phyloP scores from a whole-genome alignment of 2,888 invertebrate genomes.

The Uropetala carovei region DNA sequence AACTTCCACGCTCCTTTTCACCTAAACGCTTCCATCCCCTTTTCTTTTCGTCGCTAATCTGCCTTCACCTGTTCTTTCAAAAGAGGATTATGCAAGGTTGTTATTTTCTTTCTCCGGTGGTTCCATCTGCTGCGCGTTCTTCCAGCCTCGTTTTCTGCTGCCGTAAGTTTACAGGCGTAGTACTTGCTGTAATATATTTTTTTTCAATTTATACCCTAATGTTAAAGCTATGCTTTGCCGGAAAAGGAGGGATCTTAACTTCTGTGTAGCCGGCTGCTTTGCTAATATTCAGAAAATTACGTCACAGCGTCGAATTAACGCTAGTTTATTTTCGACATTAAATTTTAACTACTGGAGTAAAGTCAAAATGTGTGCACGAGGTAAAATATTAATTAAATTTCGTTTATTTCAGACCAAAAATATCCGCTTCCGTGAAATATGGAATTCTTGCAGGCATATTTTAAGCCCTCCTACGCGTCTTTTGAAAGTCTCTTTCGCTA shows the following conservation, averaged over 20 bases:
- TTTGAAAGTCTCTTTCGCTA: no score
- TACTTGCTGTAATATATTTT: neutral
- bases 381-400: no score
- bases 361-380: no score
- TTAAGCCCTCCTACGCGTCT: no score
- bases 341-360: no score
- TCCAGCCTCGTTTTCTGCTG: neutral
- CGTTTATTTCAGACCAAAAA: no score
- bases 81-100: neutral
- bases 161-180: neutral
- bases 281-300: no score
- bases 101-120: neutral
- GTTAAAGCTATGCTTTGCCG: neutral
- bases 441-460: no score
- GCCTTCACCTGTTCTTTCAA: neutral
- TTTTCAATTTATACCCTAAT: neutral
- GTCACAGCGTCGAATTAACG: no score
- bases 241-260: neutral
- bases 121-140: neutral
- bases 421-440: no score
- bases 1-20: neutral
- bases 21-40: neutral
- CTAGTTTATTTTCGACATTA: no score
- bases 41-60: neutral
- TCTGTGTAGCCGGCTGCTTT: neutral